Conservation (phyloP, 1,140 invertebrate genomes). For the Drosophila athabasca region DNA sequence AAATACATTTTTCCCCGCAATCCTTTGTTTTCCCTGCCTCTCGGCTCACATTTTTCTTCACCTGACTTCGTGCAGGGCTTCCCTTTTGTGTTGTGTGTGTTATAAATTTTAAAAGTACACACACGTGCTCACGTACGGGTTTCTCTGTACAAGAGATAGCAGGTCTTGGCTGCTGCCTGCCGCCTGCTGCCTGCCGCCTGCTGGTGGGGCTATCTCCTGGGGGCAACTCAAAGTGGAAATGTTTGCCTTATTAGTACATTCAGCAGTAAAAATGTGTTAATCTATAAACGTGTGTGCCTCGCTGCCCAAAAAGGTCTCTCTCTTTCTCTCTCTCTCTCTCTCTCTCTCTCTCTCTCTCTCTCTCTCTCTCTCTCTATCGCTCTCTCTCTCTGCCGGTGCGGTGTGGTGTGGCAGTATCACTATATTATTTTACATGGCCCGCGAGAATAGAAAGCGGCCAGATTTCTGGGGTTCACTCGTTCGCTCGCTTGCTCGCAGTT, state of each 20-base stretch:
- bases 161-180: conserved; percentile 25
- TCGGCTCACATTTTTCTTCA: conserved; percentile 68
- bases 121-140: conserved; percentile 40
- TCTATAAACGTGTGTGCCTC: conserved; percentile 73
- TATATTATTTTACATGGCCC: conserved; percentile 73
- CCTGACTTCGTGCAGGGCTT: conserved; percentile 40
- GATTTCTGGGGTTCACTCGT: conserved; percentile 47
- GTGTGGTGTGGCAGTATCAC: conserved; percentile 34
- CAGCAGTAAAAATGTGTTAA: conserved; percentile 82
- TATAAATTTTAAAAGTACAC: conserved; percentile 77
- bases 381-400: conserved; percentile 17
- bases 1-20: conserved; percentile 53
- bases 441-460: conserved; percentile 65
- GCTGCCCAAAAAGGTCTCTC: conserved; percentile 21
- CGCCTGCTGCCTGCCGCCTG: conserved; percentile 7
- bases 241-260: conserved; percentile 82
- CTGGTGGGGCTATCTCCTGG: conserved; percentile 50
- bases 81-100: conserved; percentile 39
- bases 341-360: too few species aligned
- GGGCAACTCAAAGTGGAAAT: conserved; percentile 80
- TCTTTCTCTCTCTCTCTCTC: neutral
- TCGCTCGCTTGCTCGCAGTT: conserved; percentile 38
- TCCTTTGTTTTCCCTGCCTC: conserved; percentile 59
- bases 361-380: conserved; percentile 12
- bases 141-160: conserved; percentile 47